Conservation (phyloP, 2,888 invertebrate species). For the Schizaphis graminum region DNA sequence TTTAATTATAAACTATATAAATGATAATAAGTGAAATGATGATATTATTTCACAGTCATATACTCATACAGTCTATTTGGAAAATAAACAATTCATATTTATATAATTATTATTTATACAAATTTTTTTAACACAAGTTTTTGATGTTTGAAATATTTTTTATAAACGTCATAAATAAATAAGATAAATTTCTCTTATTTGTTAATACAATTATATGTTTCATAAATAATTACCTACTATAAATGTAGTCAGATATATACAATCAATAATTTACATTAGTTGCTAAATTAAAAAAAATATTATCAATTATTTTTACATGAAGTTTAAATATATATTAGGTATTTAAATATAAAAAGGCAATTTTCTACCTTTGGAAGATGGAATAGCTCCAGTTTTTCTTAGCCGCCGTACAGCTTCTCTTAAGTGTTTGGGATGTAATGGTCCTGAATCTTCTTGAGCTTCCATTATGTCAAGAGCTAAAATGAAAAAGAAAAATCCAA, state of each 20-base stretch:
- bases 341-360: constrained; percentile 58
- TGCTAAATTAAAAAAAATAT: background rate
- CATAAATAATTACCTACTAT: background rate
- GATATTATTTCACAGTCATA: background rate
- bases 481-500: constrained; percentile 20
- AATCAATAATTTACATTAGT: background rate
- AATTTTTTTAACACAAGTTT: background rate
- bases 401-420: constrained; percentile 91
- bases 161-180: background rate
- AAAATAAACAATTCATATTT: background rate
- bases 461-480: constrained; percentile 95
- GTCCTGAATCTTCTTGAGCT: constrained; percentile 86
- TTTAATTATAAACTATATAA: background rate
- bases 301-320: background rate
- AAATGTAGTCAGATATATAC: constrained; percentile 15
- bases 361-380: constrained; percentile 71
- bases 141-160: background rate
- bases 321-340: background rate
- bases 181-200: background rate
- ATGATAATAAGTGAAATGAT: background rate
- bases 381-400: constrained; percentile 80
- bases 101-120: background rate
- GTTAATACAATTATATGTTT: background rate
- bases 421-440: constrained; percentile 94
- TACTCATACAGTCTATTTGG: background rate